Evolutionary conservation across 2,888 invertebrate species (phyloP).

Genomic region (Parnassius smintheus): DNA sequence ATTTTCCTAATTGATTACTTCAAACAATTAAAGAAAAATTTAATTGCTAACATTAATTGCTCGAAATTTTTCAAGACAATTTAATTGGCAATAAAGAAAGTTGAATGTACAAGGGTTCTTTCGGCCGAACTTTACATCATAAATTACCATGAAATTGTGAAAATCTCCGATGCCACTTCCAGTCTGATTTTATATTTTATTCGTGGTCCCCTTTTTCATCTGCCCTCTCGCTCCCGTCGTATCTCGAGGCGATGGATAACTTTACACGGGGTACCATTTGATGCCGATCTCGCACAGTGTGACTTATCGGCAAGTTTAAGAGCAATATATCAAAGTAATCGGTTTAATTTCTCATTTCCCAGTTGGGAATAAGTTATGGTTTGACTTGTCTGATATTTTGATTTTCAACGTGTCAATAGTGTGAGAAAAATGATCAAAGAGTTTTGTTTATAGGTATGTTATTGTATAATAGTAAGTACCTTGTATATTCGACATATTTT

Average conservation of each 20-base stretch:
- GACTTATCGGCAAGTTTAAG: constrained; percentile 79
- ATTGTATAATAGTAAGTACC: too few species aligned
- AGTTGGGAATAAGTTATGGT: constrained; percentile 66
- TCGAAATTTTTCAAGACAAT: too few species aligned
- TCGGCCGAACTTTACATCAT: constrained; percentile 21
- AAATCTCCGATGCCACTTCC: constrained; percentile 31
- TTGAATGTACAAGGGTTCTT: constrained; percentile 10
- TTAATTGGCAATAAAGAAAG: constrained; percentile 4
- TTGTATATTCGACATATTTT: too few species aligned
- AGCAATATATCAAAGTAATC: constrained; percentile 78
- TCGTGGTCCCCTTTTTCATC: constrained; percentile 33
- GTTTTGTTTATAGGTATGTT: not conserved
- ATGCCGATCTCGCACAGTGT: constrained; percentile 70
- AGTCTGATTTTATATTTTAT: constrained; percentile 49
- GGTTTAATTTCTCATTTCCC: constrained; percentile 79
- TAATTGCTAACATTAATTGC: too few species aligned
- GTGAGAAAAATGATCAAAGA: not conserved
- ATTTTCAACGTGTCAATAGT: constrained; percentile 43
- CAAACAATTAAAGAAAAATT: too few species aligned
- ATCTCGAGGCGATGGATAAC: constrained; percentile 67
- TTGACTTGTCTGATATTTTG: constrained; percentile 62
- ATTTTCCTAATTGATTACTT: not conserved
- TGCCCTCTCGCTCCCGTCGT: constrained; percentile 34
- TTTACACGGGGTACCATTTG: constrained; percentile 74
- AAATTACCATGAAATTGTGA: constrained; percentile 30